Percentiles rank a stretch among this genome's conserved stretches.
Evolutionary conservation across 2,888 invertebrate genomes (phyloP).

Genomic region (Gryllus longicercus): DNA sequence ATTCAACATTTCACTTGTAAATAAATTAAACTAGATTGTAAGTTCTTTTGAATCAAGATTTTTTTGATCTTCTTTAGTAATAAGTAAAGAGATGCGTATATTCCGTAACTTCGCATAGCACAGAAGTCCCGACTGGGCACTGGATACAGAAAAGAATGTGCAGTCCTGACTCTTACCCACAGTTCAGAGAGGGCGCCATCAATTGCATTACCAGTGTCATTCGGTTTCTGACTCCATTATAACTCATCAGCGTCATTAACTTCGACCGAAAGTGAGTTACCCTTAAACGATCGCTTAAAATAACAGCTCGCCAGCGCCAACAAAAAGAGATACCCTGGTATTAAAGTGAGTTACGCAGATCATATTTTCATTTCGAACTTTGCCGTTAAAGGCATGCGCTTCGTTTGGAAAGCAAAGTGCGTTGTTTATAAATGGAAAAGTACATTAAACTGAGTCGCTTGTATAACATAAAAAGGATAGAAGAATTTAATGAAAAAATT

Average conservation of each 20-base stretch:
- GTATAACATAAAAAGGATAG: background rate
- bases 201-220: background rate
- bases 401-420: background rate
- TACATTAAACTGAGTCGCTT: background rate
- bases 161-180: too few relatives aligned
- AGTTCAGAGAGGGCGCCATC: background rate
- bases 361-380: slow-evolving; percentile 17
- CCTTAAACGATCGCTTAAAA: background rate
- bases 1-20: too few relatives aligned
- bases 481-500: background rate
- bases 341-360: background rate
- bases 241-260: slow-evolving; percentile 17
- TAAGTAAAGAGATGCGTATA: too few relatives aligned
- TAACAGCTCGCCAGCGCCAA: background rate
- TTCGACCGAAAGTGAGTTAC: background rate
- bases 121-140: too few relatives aligned
- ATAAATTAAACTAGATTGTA: too few relatives aligned
- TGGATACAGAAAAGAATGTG: too few relatives aligned
- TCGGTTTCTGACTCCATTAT: background rate
- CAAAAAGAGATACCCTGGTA: background rate
- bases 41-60: too few relatives aligned
- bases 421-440: slow-evolving; percentile 17
- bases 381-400: background rate
- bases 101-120: too few relatives aligned
- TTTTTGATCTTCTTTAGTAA: too few relatives aligned